Evolutionary conservation across 2,113 vertebrate genomes (phyloP).

Genomic region (Syngnathoides biaculeatus): DNA sequence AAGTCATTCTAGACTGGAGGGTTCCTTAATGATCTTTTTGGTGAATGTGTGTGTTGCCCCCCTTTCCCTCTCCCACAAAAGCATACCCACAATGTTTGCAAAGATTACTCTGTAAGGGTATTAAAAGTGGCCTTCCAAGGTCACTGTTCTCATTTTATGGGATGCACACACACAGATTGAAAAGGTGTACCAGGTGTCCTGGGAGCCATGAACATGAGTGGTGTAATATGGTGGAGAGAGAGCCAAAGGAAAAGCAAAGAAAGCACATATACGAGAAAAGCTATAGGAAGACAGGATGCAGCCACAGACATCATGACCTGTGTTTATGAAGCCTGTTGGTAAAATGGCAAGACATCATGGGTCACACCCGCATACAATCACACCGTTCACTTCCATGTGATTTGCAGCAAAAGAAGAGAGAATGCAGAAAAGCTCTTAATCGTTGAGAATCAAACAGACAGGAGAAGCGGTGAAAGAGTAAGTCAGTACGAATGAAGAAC

Average conservation of each 20-base stretch:
- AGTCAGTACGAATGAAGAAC: neutral
- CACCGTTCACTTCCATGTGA: neutral
- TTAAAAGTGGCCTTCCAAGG: neutral
- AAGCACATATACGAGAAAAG: neutral
- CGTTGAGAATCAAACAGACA: neutral
- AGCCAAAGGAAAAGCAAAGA: conserved; percentile 11
- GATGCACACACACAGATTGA: neutral
- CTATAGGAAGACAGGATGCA: neutral
- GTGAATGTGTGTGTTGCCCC: neutral
- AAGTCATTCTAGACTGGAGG: neutral
- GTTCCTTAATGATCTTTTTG: neutral
- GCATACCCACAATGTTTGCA: neutral
- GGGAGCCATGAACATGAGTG: neutral
- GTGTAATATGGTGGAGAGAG: conserved; percentile 5
- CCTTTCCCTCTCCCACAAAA: neutral
- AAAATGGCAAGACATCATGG: neutral
- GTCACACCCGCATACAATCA: neutral
- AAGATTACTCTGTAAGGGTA: neutral
- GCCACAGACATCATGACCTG: neutral
- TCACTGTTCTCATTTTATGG: conserved; percentile 1
- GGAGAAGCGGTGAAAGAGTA: neutral
- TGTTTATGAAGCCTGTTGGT: neutral
- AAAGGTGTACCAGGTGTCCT: neutral
- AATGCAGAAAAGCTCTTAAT: conserved; percentile 2
- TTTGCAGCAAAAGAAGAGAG: neutral